A percentile compares a stretch with the other conserved stretches of the same genome.
phyloP scores from a whole-genome alignment of 2,888 invertebrate genomes.

The Patella depressa region DNA sequence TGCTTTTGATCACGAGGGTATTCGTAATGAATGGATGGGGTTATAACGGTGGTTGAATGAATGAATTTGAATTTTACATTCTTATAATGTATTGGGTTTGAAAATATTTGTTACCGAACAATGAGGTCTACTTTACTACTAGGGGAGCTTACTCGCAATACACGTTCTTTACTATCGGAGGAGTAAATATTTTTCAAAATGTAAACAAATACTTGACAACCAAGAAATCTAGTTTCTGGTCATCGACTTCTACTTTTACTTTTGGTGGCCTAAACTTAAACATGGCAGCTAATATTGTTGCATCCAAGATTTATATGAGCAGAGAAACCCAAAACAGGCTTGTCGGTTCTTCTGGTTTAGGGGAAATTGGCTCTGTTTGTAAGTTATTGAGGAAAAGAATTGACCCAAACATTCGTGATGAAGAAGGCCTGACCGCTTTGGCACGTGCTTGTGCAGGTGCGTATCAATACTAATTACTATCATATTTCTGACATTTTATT shows the following conservation, averaged over 20 bases:
- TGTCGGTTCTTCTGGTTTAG: slow-evolving; percentile 48
- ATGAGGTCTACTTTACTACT: too few species aligned
- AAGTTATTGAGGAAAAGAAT: slow-evolving; percentile 56
- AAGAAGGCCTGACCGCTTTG: slow-evolving; percentile 48
- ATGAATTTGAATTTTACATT: too few species aligned
- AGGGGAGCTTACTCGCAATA: too few species aligned
- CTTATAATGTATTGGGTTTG: too few species aligned
- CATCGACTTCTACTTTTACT: too few species aligned
- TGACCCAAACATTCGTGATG: slow-evolving; percentile 46
- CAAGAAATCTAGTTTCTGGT: background rate
- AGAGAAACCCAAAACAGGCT: slow-evolving; percentile 52
- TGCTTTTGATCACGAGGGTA: too few species aligned
- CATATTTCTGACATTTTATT: too few species aligned
- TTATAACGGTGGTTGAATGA: too few species aligned
- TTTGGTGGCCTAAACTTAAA: background rate
- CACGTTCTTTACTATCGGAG: too few species aligned
- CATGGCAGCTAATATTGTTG: background rate
- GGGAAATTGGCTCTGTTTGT: slow-evolving; percentile 56
- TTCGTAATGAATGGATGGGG: too few species aligned
- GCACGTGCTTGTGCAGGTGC: slow-evolving; percentile 48
- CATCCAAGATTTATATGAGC: slow-evolving; percentile 49
- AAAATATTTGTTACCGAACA: too few species aligned
- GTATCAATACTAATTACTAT: background rate
- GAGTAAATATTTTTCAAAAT: slow-evolving; percentile 9
- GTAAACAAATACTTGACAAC: slow-evolving; percentile 51